phyloP scores from a whole-genome alignment of 1,140 invertebrate species.

The Vollenhovia emeryi region DNA sequence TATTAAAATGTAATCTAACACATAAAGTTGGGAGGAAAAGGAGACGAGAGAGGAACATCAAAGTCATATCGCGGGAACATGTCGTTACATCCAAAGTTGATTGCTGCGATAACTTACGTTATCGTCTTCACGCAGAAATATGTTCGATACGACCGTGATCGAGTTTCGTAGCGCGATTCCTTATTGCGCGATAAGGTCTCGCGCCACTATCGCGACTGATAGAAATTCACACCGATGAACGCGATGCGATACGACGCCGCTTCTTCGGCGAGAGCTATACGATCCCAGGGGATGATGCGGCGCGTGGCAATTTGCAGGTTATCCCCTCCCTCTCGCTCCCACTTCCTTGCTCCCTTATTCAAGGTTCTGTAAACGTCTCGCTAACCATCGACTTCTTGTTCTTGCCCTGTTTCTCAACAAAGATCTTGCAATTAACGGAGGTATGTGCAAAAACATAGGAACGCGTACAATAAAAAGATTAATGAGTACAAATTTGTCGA shows the following conservation, averaged over 20 bases:
- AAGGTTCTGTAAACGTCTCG: neutral
- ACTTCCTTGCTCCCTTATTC: neutral
- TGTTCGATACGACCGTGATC: constrained; percentile 24
- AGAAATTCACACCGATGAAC: constrained; percentile 70
- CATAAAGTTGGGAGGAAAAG: neutral
- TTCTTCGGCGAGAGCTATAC: constrained; percentile 27
- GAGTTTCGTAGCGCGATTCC: constrained; percentile 32
- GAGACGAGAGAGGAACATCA: neutral
- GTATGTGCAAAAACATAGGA: neutral
- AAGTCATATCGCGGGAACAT: neutral
- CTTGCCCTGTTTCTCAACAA: neutral
- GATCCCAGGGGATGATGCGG: constrained; percentile 61
- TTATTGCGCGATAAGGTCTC: constrained; percentile 41
- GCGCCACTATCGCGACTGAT: constrained; percentile 40
- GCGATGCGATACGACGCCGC: constrained; percentile 32
- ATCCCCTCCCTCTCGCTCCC: neutral
- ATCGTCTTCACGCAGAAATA: constrained; percentile 3
- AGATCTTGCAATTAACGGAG: neutral
- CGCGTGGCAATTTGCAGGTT: constrained; percentile 67
- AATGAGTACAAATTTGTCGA: neutral
- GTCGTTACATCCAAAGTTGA: neutral
- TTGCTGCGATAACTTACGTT: constrained; percentile 27
- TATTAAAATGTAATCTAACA: neutral
- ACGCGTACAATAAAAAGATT: neutral
- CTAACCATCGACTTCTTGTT: neutral